A percentile compares a stretch with the other conserved stretches of the same genome.
phyloP scores from a whole-genome alignment of 92 coral and sea anemone species.

The Actinernus sp. region DNA sequence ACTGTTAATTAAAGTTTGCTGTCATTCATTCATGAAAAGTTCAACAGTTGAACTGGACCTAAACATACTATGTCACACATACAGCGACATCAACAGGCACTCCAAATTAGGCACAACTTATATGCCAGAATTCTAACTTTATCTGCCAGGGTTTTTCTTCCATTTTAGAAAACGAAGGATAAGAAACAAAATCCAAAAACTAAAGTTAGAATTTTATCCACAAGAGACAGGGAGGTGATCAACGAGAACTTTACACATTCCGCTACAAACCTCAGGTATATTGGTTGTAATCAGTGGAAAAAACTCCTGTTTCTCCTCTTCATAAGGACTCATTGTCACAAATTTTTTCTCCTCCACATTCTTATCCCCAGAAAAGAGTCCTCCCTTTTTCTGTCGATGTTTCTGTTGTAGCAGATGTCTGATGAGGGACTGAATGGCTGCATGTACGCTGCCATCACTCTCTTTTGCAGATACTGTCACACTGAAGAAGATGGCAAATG shows the following conservation, averaged over 20 bases:
- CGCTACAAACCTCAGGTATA: conserved; percentile 75
- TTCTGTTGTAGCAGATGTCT: conserved; percentile 88
- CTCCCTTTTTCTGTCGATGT: conserved; percentile 72
- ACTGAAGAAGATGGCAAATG: no score
- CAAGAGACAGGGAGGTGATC: no score
- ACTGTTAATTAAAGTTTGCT: no score
- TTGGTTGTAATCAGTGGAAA: conserved; percentile 83
- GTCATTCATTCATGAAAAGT: no score
- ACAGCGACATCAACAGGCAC: no score
- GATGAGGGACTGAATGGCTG: conserved; percentile 91
- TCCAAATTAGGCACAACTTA: no score
- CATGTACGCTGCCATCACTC: conserved; percentile 96
- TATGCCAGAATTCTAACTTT: no score
- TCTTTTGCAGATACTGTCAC: conserved; percentile 98
- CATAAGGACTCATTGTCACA: conserved; percentile 80
- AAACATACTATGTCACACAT: no score
- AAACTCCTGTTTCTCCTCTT: conserved; percentile 77
- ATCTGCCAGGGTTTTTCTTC: no score
- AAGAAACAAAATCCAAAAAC: no score
- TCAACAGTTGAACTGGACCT: no score
- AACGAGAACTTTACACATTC: background rate
- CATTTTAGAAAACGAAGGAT: no score
- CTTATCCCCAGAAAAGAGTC: conserved; percentile 60
- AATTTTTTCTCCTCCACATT: conserved; percentile 65
- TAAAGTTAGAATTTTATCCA: background rate